phyloP scores from a whole-genome alignment of 2,888 invertebrate genomes.

The Panorpa germanica region DNA sequence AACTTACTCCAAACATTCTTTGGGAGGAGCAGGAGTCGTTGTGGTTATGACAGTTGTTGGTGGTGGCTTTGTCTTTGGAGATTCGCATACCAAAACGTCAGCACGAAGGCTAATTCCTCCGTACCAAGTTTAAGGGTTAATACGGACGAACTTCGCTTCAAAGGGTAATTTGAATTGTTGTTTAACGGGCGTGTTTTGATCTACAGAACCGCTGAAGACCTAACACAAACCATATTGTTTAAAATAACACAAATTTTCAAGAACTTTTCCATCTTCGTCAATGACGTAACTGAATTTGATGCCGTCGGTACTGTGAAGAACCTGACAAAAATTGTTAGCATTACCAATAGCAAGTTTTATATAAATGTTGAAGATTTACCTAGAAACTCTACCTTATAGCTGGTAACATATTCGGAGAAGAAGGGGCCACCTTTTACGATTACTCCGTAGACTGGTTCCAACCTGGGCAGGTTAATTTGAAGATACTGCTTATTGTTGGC shows the following conservation, averaged over 20 bases:
- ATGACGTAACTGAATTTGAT: slow-evolving; percentile 35
- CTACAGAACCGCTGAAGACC: slow-evolving; percentile 55
- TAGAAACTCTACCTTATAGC: slow-evolving; percentile 50
- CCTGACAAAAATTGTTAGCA: too few relatives aligned
- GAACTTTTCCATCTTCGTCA: slow-evolving; percentile 29
- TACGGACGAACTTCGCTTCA: slow-evolving; percentile 51
- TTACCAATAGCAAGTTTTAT: too few relatives aligned
- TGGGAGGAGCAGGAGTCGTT: too few relatives aligned
- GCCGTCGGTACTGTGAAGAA: slow-evolving; percentile 47
- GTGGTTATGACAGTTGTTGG: too few relatives aligned
- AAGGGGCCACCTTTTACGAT: slow-evolving; percentile 48
- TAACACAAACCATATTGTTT: slow-evolving; percentile 15
- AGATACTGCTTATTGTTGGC: slow-evolving; percentile 45
- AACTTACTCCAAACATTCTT: too few relatives aligned
- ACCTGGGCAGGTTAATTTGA: slow-evolving; percentile 41
- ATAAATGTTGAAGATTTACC: too few relatives aligned
- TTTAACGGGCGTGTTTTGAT: slow-evolving; percentile 32
- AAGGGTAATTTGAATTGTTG: slow-evolving; percentile 52
- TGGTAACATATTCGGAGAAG: slow-evolving; percentile 55
- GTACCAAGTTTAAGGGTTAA: slow-evolving; percentile 60
- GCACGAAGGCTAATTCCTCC: slow-evolving; percentile 41
- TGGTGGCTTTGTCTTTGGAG: too few relatives aligned
- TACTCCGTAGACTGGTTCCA: slow-evolving; percentile 55
- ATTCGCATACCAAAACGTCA: too few relatives aligned
- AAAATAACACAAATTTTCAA: too few relatives aligned